Evolutionary conservation across 2,797 vertebrate genomes (phyloP), one percentile per base, ranked within the genome.

Genomic region (Phrynocephalus forsythii): DNA sequence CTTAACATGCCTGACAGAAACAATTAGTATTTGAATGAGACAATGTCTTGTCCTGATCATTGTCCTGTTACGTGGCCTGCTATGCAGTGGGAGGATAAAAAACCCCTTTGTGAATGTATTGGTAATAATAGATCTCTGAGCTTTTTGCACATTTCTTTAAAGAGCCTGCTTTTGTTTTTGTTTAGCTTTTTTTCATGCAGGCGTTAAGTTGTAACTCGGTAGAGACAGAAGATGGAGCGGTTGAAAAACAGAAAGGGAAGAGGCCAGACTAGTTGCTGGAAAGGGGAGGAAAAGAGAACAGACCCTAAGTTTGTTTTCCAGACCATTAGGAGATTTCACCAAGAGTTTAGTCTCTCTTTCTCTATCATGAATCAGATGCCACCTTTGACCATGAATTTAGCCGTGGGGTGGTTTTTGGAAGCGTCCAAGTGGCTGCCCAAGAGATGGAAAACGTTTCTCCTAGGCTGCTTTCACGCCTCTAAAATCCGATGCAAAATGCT

Each of bases 121-220:
- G 80, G 13, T 83, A 7, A 88, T 90, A 50, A 87, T 91, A 44
- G 82, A 84, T 9, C 89, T 88, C 86, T 63, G 86, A 33, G 76
- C 28, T 73, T 90, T 63, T 88, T 89, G 84, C 90, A 86, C 10
- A 83, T 93, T 88, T 28, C 87, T 48, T 38, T 50, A 3, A 84
- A 15, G 0, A 63, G 83, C 72, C 22, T 92, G 84, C 77, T 88
- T 20, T 52, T 68, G 38, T 28, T 76, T 66, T n/a, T 10, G 66
- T 44, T 84, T n/a, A 63, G 69, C 56, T 28, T 91, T 93, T 93
- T 93, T 79, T 87, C 89, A 30, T 73, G 88, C 78, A 90, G 78
- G 78, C 85, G 86, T 90, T 94, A 93, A 86, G 56, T 85, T 89
- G 60, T 67, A 72, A 48, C 38, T 93, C 92, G 91, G 63, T 71